Base-by-base conservation (phyloP, 2,113 vertebrate species). In the Calidris pugnax region DNA sequence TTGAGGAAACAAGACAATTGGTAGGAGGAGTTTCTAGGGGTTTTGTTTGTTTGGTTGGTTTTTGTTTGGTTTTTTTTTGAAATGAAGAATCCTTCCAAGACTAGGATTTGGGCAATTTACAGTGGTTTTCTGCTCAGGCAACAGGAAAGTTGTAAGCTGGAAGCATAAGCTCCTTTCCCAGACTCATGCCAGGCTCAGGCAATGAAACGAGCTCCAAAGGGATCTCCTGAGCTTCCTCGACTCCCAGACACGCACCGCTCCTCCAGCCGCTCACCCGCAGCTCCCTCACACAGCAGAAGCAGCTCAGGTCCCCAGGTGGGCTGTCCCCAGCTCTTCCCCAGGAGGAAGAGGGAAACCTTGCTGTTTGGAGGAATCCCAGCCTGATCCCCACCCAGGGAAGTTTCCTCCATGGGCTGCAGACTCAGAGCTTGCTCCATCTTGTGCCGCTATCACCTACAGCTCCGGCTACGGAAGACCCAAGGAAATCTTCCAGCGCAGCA, bases 401-500 rank as follows among this genome's bases (percentile, higher is more conserved):
- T 6, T 59, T 59, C 8, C 18, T 78, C 27, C 1, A 0, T 14
- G 77, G n/a, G 28, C 53, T 20, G 26, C 53, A 71, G 51, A n/a
- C 51, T 8, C 0, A 0, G 35, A 77, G 77, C 24, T 35, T 2
- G 0, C 56, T 57, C 63, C 28, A 45, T 10, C 37, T 60, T 10
- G 16, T 3, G 9, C 6, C 26, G 77, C 35, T 21, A 66, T 21
- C 53, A 80, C 14, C 0, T 0, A 53, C 47, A 67, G 63, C n/a
- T 69, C 45, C 7, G 6, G 14, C n/a, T 19, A 75, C 0, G 0
- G 30, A 27, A 67, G 12, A 53, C 24, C 45, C 27, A 20, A 39
- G 12, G 56, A 71, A 66, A 93, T 11, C 17, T 10, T 28, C 30
- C 1, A 6, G 27, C 4, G 21, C 32, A 71, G 59, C 69, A 78